These are phyloP conservation scores for Hirtodrosophila confusa DNA, from an alignment of 2,888 invertebrate species.

Conservation along the genomic window DNA sequence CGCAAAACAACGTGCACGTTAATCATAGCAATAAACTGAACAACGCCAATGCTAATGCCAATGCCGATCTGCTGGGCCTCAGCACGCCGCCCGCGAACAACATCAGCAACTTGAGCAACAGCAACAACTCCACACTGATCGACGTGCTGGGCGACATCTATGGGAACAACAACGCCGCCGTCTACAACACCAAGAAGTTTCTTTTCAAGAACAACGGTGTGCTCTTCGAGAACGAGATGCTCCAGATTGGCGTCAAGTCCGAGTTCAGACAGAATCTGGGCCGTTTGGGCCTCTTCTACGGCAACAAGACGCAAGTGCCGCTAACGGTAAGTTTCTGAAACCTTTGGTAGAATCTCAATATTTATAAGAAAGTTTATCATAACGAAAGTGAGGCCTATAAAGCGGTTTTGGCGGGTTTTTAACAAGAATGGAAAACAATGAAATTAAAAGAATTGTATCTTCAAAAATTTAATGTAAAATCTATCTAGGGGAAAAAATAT, in stretches of 20 bases:
- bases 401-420: too few species aligned
- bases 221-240: conserved; percentile 98
- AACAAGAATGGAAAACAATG: too few species aligned
- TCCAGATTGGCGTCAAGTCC: conserved; percentile 99
- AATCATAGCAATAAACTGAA: conserved; percentile 84
- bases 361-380: too few species aligned
- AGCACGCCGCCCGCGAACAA: conserved; percentile 92
- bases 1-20: conserved; percentile 83
- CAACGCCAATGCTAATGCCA: conserved; percentile 86
- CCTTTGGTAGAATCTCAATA: background rate
- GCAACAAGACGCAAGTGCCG: conserved; percentile 97
- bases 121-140: conserved; percentile 89
- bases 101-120: conserved; percentile 86
- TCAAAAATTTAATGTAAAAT: too few species aligned
- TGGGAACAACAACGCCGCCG: conserved; percentile 87
- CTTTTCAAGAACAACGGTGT: conserved; percentile 99
- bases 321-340: conserved; percentile 85
- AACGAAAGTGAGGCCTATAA: too few species aligned
- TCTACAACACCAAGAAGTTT: conserved; percentile 95
- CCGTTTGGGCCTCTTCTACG: conserved; percentile 97
- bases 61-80: conserved; percentile 94
- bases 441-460: too few species aligned
- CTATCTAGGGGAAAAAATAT: too few species aligned
- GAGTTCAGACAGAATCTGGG: conserved; percentile 98
- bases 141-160: conserved; percentile 97